Evolutionary conservation across 2,113 vertebrate species (phyloP), one percentile per base, ranked within the genome.

Genomic region (Podarcis cretensis): DNA sequence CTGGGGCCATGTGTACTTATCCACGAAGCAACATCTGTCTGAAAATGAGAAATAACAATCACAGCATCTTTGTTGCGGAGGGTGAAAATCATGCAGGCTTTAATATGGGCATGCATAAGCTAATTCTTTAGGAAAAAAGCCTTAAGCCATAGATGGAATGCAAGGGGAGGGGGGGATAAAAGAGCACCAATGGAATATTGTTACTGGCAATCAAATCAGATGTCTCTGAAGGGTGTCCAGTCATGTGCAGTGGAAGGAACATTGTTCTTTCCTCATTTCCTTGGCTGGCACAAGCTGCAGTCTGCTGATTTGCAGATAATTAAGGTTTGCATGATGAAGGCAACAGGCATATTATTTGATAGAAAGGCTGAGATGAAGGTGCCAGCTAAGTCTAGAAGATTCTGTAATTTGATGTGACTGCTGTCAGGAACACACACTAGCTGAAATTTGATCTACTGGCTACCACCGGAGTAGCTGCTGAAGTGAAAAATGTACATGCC

Each of bases 261-360:
- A 73, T 54, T 89, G 21, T 90, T 95, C 87, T 93, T 86, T 93
- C 86, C 89, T 92, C 89, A 88, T 96, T 94, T 95, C 87, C 88
- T 95, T 92, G 94, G 83, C 87, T 92, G 91, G 89, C 93, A 92
- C 81, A 90, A 94, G 85, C 83, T 94, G 59, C 88, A 95, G 90
- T 86, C 89, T 95, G 85, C 90, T 95, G 93, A 93, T 96, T 95
- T 96, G 89, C 86, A 93, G 89, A 84, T 95, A 97, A 97, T 96
- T 97, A 95, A 93, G 90, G 90, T 91, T 89, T 95, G 87, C 89
- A 88, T 92, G 93, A 96, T 95, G 92, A 96, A 95, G 78, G 89
- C 93, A 96, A 93, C 77, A 89, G 89, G 88, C 91, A 89, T 95
- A 91, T 93, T 95, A 95, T 96, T 95, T 95, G 85, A 94, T 91